These are phyloP conservation scores for Cyphomyrus plagiostoma DNA, from an alignment of 2,113 vertebrate genomes.

Conservation along the genomic window DNA sequence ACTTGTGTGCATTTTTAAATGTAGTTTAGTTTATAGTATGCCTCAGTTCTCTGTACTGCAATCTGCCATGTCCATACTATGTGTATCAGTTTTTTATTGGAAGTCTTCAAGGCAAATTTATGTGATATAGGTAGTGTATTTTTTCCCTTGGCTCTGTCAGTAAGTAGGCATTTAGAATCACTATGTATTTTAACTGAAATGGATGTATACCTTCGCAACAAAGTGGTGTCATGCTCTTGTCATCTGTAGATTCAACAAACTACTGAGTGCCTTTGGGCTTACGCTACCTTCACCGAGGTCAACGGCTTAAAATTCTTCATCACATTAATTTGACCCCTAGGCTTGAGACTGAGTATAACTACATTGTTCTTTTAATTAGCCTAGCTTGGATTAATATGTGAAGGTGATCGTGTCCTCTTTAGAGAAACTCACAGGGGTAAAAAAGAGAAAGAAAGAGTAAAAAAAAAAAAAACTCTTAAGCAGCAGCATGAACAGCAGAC, in stretches of 20 bases:
- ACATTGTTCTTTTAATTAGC: conserved; percentile 3
- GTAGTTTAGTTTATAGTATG: background rate
- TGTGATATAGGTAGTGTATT: background rate
- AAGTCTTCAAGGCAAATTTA: background rate
- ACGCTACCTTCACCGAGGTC: background rate
- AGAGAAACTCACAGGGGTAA: background rate
- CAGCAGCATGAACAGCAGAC: background rate
- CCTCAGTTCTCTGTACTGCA: background rate
- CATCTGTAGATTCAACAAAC: background rate
- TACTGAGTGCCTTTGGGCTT: background rate
- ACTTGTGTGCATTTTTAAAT: background rate
- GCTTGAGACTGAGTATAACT: conserved; percentile 9
- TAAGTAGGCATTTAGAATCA: background rate
- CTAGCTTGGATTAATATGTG: conserved; percentile 8
- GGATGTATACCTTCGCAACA: background rate
- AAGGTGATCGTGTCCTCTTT: conserved; percentile 1
- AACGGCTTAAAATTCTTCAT: background rate
- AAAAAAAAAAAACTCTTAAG: background rate
- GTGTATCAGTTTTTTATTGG: background rate
- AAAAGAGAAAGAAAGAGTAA: background rate
- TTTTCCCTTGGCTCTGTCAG: background rate
- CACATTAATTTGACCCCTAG: conserved; percentile 9
- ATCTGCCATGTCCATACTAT: background rate
- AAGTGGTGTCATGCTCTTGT: background rate
- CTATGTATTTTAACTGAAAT: background rate